Percentiles rank a stretch among this genome's conserved stretches.
Evolutionary conservation across 1,140 invertebrate genomes (phyloP).

Genomic region (Drosophila melanica): DNA sequence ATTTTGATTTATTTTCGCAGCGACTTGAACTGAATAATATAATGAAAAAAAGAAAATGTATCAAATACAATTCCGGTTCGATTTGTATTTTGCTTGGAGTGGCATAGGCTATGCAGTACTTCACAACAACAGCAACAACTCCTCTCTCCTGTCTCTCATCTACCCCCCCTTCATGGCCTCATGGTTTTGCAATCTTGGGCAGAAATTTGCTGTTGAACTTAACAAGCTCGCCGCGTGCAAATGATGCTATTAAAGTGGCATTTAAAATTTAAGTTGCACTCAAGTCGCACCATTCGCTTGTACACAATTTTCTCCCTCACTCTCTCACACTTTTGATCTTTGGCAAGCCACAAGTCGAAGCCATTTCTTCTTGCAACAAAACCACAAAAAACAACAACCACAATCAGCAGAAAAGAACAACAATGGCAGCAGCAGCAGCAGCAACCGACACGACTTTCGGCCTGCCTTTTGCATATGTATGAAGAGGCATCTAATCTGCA

Average conservation of each 20-base stretch:
- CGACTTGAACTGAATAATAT: constrained; percentile 3
- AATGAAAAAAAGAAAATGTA: constrained; percentile 11
- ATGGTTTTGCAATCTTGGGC: neutral
- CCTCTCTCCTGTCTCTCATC: neutral
- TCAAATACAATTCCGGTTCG: constrained; percentile 11
- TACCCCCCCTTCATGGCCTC: neutral
- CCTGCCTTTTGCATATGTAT: constrained; percentile 71
- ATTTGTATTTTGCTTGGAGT: neutral
- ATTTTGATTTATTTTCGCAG: constrained; percentile 70
- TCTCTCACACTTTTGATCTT: constrained; percentile 34
- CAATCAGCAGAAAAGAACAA: constrained; percentile 53
- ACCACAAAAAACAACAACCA: constrained; percentile 33
- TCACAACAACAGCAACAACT: constrained; percentile 8
- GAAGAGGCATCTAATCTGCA: constrained; percentile 70
- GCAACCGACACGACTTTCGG: constrained; percentile 63
- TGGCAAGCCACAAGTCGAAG: constrained; percentile 42
- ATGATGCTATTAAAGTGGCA: constrained; percentile 82
- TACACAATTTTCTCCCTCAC: constrained; percentile 18
- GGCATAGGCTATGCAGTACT: constrained; percentile 4
- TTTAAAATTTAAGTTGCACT: constrained; percentile 79
- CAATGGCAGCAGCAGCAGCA: constrained; percentile 52
- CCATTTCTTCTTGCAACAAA: constrained; percentile 39
- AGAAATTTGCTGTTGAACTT: constrained; percentile 46
- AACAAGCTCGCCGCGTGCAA: constrained; percentile 76
- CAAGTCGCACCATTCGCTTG: constrained; percentile 50